phyloP scores from a whole-genome alignment of 1,140 invertebrate species.

The Pogonomyrmex californicus region DNA sequence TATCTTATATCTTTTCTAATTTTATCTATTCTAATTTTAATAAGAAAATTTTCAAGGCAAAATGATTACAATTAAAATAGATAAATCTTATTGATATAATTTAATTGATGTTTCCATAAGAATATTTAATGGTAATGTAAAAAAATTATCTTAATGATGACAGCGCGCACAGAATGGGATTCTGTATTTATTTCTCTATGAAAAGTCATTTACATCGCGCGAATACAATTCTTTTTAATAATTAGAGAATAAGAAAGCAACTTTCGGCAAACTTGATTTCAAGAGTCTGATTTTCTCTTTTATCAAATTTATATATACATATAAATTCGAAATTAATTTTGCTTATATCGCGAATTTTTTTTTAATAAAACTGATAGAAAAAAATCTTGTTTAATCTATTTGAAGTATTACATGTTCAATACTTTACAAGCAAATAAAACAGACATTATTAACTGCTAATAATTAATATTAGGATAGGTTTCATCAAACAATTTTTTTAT shows the following conservation, averaged over 20 bases:
- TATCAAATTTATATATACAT: too few relatives aligned
- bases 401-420: background rate
- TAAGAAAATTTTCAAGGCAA: background rate
- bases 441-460: background rate
- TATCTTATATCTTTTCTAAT: too few relatives aligned
- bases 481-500: background rate
- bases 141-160: background rate
- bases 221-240: too few relatives aligned
- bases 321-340: too few relatives aligned
- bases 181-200: background rate
- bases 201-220: background rate
- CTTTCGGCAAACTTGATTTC: too few relatives aligned
- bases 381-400: background rate
- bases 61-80: background rate
- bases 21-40: background rate
- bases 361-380: too few relatives aligned
- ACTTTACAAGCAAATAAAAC: background rate
- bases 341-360: too few relatives aligned
- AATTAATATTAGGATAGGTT: background rate
- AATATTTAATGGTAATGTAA: background rate
- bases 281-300: too few relatives aligned
- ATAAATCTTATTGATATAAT: constrained; percentile 6
- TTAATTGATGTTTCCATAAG: background rate
- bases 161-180: background rate
- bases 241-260: too few relatives aligned